Conservation (phyloP, 1,140 invertebrate genomes). For the Ips typographus region DNA sequence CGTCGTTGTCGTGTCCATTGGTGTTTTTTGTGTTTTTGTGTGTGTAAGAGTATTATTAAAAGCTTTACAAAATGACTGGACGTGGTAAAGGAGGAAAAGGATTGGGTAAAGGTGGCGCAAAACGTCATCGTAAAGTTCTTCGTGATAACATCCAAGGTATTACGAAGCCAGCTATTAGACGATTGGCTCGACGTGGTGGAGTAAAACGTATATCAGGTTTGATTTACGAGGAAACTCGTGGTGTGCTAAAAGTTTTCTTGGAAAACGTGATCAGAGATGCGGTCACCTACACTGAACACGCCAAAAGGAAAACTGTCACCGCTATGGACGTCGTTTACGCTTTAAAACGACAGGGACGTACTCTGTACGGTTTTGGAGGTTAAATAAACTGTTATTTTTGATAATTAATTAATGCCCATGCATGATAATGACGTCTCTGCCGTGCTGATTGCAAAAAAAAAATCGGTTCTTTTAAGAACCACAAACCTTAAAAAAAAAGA, state of each 20-base stretch:
- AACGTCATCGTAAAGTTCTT: slow-evolving; percentile 67
- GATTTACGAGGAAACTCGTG: slow-evolving; percentile 72
- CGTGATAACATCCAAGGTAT: slow-evolving; percentile 69
- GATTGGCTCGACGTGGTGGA: slow-evolving; percentile 67
- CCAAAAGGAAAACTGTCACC: slow-evolving; percentile 80
- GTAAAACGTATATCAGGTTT: slow-evolving; percentile 73
- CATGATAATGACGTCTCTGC: too few relatives aligned
- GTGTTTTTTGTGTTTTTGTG: too few relatives aligned
- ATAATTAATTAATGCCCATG: too few relatives aligned
- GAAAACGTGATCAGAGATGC: slow-evolving; percentile 80
- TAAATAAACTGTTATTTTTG: slow-evolving; percentile 47
- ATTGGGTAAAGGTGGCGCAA: slow-evolving; percentile 68
- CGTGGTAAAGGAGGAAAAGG: slow-evolving; percentile 70
- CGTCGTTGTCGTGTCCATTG: too few relatives aligned
- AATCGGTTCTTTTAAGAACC: too few relatives aligned
- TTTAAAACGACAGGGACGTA: slow-evolving; percentile 78
- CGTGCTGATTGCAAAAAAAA: too few relatives aligned
- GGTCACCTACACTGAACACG: slow-evolving; percentile 82
- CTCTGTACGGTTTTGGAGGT: slow-evolving; percentile 66
- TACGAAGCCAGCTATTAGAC: slow-evolving; percentile 57
- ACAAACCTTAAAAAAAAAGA: too few relatives aligned
- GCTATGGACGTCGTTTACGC: slow-evolving; percentile 89
- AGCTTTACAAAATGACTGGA: slow-evolving; percentile 57
- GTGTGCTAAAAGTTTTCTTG: slow-evolving; percentile 76
- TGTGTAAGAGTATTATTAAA: too few relatives aligned